Evolutionary conservation across 1,140 invertebrate species (phyloP).

Genomic region (Drosophila rufa): DNA sequence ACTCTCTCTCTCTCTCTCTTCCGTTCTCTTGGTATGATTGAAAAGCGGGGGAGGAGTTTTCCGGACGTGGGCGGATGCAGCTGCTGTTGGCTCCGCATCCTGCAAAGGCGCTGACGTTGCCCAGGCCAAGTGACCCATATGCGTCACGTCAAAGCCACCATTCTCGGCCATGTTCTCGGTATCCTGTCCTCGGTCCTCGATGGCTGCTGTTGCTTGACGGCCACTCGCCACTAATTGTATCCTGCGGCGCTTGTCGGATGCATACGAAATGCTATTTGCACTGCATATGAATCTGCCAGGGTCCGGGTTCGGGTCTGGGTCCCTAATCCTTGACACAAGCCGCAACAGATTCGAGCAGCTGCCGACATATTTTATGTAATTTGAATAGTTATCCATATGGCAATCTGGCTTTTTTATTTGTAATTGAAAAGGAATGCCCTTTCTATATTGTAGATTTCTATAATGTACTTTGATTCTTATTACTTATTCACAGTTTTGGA

Average conservation of each 20-base stretch:
- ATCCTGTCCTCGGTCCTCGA: conserved; percentile 9
- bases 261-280: conserved; percentile 40
- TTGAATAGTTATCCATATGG: conserved; percentile 6
- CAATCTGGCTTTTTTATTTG: background rate
- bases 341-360: conserved; percentile 34
- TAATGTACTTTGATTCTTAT: no score
- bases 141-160: conserved; percentile 34
- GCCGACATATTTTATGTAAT: conserved; percentile 13
- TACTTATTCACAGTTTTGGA: no score
- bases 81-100: conserved; percentile 17
- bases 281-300: conserved; percentile 15
- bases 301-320: background rate
- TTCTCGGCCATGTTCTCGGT: conserved; percentile 39
- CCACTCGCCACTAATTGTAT: conserved; percentile 68
- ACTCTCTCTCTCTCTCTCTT: background rate
- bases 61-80: conserved; percentile 15
- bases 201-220: conserved; percentile 40
- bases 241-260: conserved; percentile 41
- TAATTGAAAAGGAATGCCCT: no score
- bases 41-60: conserved; percentile 8
- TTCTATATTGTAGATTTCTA: no score
- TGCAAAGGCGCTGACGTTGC: conserved; percentile 45
- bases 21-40: background rate
- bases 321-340: conserved; percentile 22
- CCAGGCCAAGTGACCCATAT: conserved; percentile 50